Evolutionary conservation across 2,888 invertebrate species (phyloP), one percentile per base, ranked within the genome.

Genomic region (Pediacus dermestoides): DNA sequence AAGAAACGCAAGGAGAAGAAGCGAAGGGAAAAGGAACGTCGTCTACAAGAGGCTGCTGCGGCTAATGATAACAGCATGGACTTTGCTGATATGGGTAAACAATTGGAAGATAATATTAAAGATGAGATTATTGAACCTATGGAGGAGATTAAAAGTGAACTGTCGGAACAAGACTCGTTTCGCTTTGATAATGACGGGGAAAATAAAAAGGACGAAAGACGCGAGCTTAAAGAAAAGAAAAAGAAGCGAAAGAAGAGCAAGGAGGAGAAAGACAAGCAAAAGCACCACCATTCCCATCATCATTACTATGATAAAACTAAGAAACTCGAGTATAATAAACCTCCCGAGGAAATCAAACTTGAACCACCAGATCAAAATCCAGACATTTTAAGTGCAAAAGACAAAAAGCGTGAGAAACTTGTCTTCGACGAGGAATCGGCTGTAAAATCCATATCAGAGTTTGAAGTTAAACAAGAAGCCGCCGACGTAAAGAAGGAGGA

Each of bases 221-320:
- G 76, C 67, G 78, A 85, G 48, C 72, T 73, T 34, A 85, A 82
- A 60, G 87, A 88, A 53, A 87, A 84, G 68, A 88, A 85, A 67
- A 89, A 89, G 70, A 89, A 88, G 65, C 81, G 87, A 55, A 89
- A 88, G 65, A 85, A 83, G 60, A 86, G 80, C 35, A 86, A 82
- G 63, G 88, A 88, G 55, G 88, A 88, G 44, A 77, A 80, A 47
- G 79, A 81, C 48, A 79, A 75, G 57, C 78, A 83, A 44, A 78
- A 81, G 57, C 79, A 81, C 55, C 81, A 84, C 60, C 80, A 80
- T 60, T 78, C 78, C 46, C 77, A 77, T 47, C n/a, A n/a, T n/a
- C 77, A 76, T 48, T 76, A 76, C 31, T 76, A 76, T 54, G 66
- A 53, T 44, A 69, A 68, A 52, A 43, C 53, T 4, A 68, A 68